Conservation (phyloP, 2,888 invertebrate genomes). For the Entomobrya proxima region DNA sequence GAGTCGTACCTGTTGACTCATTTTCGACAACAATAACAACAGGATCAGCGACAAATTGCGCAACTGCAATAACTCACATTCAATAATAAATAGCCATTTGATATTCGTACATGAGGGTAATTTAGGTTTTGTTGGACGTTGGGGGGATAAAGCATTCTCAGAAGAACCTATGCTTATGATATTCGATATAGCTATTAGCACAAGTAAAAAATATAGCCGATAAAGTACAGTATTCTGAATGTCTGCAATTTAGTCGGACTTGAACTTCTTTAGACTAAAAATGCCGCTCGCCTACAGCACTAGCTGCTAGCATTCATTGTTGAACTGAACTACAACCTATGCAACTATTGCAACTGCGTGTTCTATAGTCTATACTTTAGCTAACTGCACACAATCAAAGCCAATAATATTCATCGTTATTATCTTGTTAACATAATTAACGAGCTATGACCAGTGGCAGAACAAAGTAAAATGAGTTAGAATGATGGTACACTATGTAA, state of each 20-base stretch:
- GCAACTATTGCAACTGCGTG: not conserved
- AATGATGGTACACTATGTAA: not conserved
- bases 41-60: not conserved
- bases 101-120: too few relatives aligned
- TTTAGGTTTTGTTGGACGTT: too few relatives aligned
- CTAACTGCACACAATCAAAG: slow-evolving; percentile 1
- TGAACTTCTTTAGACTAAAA: slow-evolving; percentile 28
- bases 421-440: slow-evolving; percentile 59
- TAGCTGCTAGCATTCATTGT: too few relatives aligned
- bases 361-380: not conserved
- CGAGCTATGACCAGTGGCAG: slow-evolving; percentile 50
- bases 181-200: too few relatives aligned
- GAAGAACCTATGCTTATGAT: too few relatives aligned
- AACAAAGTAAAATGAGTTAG: not conserved
- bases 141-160: too few relatives aligned
- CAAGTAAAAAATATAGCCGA: too few relatives aligned
- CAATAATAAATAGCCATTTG: not conserved
- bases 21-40: too few relatives aligned
- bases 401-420: slow-evolving; percentile 17
- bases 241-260: not conserved
- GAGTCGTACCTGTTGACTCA: too few relatives aligned
- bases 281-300: not conserved
- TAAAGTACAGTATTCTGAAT: too few relatives aligned
- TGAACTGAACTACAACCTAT: not conserved
- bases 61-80: not conserved